Base-by-base conservation (phyloP, 2,113 vertebrate species). In the Cyanoderma ruficeps region DNA sequence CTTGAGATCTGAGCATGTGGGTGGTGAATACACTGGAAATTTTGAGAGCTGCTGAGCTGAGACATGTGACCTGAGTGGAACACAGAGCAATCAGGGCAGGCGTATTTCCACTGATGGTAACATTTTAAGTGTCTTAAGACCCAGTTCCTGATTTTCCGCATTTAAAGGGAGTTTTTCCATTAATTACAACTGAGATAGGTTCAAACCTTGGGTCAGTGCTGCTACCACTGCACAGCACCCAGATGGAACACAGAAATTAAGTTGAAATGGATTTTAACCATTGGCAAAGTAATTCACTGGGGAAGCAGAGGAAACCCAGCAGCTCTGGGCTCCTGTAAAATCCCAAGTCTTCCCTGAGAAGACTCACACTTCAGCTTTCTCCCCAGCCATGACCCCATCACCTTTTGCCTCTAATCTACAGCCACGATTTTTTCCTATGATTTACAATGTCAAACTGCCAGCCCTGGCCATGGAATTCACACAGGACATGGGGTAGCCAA, bases 31-130 rank as follows among this genome's bases (percentile, higher is more conserved):
- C 27, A 77, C 13, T 70, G 75, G 85, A 77, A 93, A 88, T 83
- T 53, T 16, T 91, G 84, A 85, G 79, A 83, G 75, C 47, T 80
- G 71, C 52, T 87, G 68, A 96, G 87, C 60, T 96, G 74, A 88
- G 96, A 37, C 84, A 86, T 77, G 94, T 67, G 84, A 96, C 87
- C 84, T 39, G 35, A 76, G 75, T 21, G 70, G 55, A 91, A 59
- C 42, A 80, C 83, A 69, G 59, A 91, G 46, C 52, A 80, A 63
- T 25, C 5, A 13, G 35, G 64, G 59, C 78, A 90, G 60, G 50
- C 74, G 15, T 27, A 55, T 85, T 90, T 76, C 63, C 53, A 79
- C 27, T 31, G 64, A 76, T 2, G 56, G 41, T 5, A 72, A 85
- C 16, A 15, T 63, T 75, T 70, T 23, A 64, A 92, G 53, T 11